These are phyloP conservation scores for Tetraodon nigroviridis DNA, from an alignment of 2,113 vertebrate species.

Conservation along the genomic window DNA sequence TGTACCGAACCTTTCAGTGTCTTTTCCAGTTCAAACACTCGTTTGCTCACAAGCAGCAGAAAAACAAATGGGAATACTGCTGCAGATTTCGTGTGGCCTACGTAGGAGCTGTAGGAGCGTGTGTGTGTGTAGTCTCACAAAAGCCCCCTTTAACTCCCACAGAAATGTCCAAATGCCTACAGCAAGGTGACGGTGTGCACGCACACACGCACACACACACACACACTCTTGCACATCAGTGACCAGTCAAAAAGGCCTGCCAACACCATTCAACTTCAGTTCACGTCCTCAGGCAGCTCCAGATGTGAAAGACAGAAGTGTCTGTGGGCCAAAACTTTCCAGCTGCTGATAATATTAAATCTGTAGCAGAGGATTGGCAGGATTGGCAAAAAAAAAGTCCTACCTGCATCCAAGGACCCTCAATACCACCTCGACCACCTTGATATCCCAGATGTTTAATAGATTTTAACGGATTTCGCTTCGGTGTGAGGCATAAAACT, in stretches of 20 bases:
- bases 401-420: conserved; percentile 2
- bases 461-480: conserved; percentile 27
- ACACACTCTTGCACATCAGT: conserved; percentile 8
- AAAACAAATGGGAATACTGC: conserved; percentile 8
- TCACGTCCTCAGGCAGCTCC: conserved; percentile 32
- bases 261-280: conserved; percentile 46
- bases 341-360: conserved; percentile 26
- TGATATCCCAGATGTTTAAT: conserved; percentile 16
- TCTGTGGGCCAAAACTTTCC: conserved; percentile 28
- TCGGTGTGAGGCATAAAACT: conserved; percentile 38
- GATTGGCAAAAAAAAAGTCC: conserved; percentile 11
- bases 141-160: conserved; percentile 24
- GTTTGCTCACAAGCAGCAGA: conserved; percentile 21
- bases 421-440: too few species aligned
- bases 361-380: conserved; percentile 8
- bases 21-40: conserved; percentile 21
- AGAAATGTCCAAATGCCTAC: conserved; percentile 31
- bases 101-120: conserved; percentile 15
- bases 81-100: conserved; percentile 23
- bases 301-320: conserved; percentile 53
- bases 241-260: conserved; percentile 46
- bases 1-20: conserved; percentile 9
- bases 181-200: conserved; percentile 51
- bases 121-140: conserved; percentile 32
- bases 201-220: conserved; percentile 12